Evolutionary conservation across 2,888 invertebrate species (phyloP).

Genomic region (Steinernema carpocapsae): DNA sequence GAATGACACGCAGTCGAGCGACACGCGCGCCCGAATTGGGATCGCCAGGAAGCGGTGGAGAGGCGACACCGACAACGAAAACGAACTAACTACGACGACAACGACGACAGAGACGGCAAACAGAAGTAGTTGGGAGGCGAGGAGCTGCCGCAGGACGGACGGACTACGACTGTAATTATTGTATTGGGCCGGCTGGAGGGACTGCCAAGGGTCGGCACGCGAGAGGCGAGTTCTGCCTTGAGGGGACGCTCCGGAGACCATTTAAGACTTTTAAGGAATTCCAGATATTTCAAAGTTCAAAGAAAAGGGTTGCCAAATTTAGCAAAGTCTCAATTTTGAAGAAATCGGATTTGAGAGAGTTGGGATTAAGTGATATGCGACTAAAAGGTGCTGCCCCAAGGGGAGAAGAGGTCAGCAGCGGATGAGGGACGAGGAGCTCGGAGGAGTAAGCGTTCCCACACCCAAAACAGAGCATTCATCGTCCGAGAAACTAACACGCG

Average conservation of each 20-base stretch:
- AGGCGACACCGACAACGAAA: constrained; percentile 32
- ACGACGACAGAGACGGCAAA: constrained; percentile 21
- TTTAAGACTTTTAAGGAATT: too few species aligned
- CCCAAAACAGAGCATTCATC: constrained; percentile 33
- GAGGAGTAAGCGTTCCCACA: not conserved
- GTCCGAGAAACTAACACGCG: constrained; percentile 30
- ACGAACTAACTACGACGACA: constrained; percentile 31
- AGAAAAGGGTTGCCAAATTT: too few species aligned
- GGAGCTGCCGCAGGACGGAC: constrained; percentile 1
- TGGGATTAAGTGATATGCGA: too few species aligned
- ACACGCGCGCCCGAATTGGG: constrained; percentile 32
- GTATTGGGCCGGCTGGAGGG: not conserved
- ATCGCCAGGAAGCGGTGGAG: constrained; percentile 33
- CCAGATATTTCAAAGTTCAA: too few species aligned
- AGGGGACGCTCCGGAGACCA: too few species aligned
- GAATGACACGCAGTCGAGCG: constrained; percentile 30
- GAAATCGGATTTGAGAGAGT: too few species aligned
- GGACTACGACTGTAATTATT: constrained; percentile 8
- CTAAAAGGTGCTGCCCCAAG: too few species aligned
- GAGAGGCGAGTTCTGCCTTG: too few species aligned
- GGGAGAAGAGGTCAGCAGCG: not conserved
- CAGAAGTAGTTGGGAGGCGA: constrained; percentile 26
- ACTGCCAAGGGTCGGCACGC: too few species aligned
- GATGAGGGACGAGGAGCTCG: constrained; percentile 13
- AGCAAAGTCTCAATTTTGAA: too few species aligned